Evolutionary conservation across 2,888 invertebrate species (phyloP).

Genomic region (Platypus cylindrus): DNA sequence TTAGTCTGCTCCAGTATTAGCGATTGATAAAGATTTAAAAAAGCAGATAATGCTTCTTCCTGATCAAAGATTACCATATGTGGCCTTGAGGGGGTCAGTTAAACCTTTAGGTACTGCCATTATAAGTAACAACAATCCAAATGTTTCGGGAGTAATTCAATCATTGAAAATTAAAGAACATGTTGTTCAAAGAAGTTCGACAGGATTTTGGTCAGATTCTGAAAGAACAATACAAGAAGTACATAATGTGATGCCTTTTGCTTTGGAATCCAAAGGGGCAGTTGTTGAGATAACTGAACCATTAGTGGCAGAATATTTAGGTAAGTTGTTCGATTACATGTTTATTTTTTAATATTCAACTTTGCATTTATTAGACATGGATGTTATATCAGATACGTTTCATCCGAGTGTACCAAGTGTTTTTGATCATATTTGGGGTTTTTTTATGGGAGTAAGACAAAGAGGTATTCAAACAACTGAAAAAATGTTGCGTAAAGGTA

Average conservation of each 20-base stretch:
- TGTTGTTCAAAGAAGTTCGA: slow-evolving; percentile 65
- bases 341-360: background rate
- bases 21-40: slow-evolving; percentile 51
- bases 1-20: slow-evolving; percentile 57
- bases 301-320: slow-evolving; percentile 55
- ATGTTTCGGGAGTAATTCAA: slow-evolving; percentile 66
- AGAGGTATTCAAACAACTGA: slow-evolving; percentile 80
- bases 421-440: slow-evolving; percentile 72
- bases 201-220: slow-evolving; percentile 80
- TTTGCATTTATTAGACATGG: slow-evolving; percentile 45
- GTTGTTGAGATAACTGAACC: slow-evolving; percentile 66
- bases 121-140: slow-evolving; percentile 57
- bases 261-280: slow-evolving; percentile 46
- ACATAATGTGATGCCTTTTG: slow-evolving; percentile 70
- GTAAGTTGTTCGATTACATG: slow-evolving; percentile 27
- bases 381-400: slow-evolving; percentile 71
- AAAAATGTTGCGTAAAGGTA: slow-evolving; percentile 71
- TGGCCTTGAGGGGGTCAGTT: slow-evolving; percentile 62
- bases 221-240: slow-evolving; percentile 66
- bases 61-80: slow-evolving; percentile 56
- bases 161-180: slow-evolving; percentile 71
- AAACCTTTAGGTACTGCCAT: slow-evolving; percentile 65
- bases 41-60: slow-evolving; percentile 48
- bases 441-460: slow-evolving; percentile 71
- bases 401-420: slow-evolving; percentile 64